Percentiles rank a stretch among this genome's conserved stretches.
phyloP scores from a whole-genome alignment of 2,888 invertebrate genomes.

The Copidosoma aretas region DNA sequence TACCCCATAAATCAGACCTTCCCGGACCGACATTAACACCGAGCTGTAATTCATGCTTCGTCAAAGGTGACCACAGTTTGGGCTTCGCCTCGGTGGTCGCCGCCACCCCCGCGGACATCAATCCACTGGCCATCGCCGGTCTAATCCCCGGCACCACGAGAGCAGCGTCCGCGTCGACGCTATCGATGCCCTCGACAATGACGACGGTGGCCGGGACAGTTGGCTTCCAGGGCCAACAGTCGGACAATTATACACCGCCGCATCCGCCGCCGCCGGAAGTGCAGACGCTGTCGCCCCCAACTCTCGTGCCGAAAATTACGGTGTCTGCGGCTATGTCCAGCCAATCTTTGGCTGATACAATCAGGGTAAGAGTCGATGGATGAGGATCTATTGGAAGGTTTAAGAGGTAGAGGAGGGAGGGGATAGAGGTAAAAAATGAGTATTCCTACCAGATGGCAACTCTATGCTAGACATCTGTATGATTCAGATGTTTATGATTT shows the following conservation, averaged over 20 bases:
- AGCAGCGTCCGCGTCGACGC: conserved; percentile 23
- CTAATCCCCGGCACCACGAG: conserved; percentile 19
- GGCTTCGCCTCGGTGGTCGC: conserved; percentile 41
- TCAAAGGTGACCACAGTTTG: conserved; percentile 48
- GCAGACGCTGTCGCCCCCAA: conserved; percentile 34
- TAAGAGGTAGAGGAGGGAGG: no score
- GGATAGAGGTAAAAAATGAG: no score
- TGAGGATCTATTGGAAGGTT: background rate
- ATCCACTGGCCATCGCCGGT: conserved; percentile 30
- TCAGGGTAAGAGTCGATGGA: conserved; percentile 6
- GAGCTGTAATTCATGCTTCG: conserved; percentile 13
- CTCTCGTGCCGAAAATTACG: conserved; percentile 21
- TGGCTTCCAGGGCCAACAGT: conserved; percentile 15
- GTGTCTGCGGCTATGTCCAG: conserved; percentile 15
- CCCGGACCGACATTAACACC: no score
- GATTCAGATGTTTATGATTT: no score
- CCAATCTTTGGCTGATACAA: background rate
- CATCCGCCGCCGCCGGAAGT: conserved; percentile 28
- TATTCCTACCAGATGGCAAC: no score
- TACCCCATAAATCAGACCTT: background rate
- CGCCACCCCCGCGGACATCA: conserved; percentile 29
- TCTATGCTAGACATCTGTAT: no score
- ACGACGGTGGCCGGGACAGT: background rate
- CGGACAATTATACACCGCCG: background rate
- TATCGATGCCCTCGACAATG: conserved; percentile 27